Evolutionary conservation across 2,888 invertebrate species (phyloP).

Genomic region (Noctua janthe): DNA sequence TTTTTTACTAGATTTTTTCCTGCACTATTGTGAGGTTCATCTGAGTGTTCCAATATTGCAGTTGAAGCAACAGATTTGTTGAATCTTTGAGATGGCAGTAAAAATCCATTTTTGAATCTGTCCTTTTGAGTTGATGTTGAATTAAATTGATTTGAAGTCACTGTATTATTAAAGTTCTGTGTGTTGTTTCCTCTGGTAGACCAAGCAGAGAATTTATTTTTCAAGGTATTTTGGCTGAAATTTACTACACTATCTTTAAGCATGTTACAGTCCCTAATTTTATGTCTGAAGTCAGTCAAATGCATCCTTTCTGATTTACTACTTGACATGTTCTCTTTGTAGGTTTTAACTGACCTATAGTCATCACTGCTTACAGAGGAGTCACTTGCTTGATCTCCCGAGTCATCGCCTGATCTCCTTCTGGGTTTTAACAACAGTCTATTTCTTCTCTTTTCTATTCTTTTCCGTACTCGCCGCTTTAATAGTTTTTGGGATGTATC

Average conservation of each 20-base stretch:
- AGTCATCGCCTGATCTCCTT: slow-evolving; percentile 77
- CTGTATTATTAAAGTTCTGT: slow-evolving; percentile 35
- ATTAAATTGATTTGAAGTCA: slow-evolving; percentile 60
- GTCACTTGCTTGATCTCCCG: slow-evolving; percentile 81
- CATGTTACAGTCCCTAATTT: slow-evolving; percentile 36
- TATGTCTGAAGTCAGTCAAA: slow-evolving; percentile 44
- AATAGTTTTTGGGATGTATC: slow-evolving; percentile 75
- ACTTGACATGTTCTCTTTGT: slow-evolving; percentile 70
- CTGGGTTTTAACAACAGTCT: slow-evolving; percentile 73
- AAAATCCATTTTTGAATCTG: slow-evolving; percentile 77
- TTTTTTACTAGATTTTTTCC: slow-evolving; percentile 31
- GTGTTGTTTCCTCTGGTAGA: slow-evolving; percentile 49
- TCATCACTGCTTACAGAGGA: slow-evolving; percentile 84
- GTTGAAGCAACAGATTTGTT: slow-evolving; percentile 72
- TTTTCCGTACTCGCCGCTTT: slow-evolving; percentile 72
- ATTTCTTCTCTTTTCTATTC: slow-evolving; percentile 78
- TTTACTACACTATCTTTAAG: slow-evolving; percentile 70
- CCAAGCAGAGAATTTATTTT: slow-evolving; percentile 67
- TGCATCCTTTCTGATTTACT: slow-evolving; percentile 56
- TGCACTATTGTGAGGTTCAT: slow-evolving; percentile 43
- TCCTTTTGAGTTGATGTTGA: slow-evolving; percentile 72
- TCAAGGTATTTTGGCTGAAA: slow-evolving; percentile 72
- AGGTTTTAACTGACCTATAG: slow-evolving; percentile 74
- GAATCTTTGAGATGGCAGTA: slow-evolving; percentile 82
- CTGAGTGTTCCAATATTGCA: slow-evolving; percentile 69